A percentile compares a stretch with the other conserved stretches of the same genome.
These are phyloP conservation scores for Panthera leo DNA, from an alignment of 2,113 vertebrate genomes.

Conservation along the genomic window DNA sequence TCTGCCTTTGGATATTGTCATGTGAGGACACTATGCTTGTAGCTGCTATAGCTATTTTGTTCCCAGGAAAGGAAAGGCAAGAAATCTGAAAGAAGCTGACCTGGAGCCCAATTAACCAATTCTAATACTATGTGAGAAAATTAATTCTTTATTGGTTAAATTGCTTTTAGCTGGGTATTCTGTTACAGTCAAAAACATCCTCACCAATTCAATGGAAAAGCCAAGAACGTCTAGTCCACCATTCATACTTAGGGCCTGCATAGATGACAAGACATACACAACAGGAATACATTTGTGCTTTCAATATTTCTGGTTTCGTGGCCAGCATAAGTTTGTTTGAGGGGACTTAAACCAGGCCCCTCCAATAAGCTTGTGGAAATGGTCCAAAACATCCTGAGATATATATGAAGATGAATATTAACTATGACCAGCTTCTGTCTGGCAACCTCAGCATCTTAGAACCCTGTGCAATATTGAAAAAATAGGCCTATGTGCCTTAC, in stretches of 20 bases:
- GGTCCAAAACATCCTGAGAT: not conserved
- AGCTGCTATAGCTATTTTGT: not conserved
- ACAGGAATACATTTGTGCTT: not conserved
- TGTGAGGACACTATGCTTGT: not conserved
- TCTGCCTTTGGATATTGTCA: not conserved
- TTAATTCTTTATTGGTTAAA: not conserved
- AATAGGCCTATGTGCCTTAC: not conserved
- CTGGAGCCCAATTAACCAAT: not conserved
- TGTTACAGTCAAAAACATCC: not conserved
- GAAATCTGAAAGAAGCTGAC: not conserved
- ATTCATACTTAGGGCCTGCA: not conserved
- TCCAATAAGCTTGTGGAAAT: not conserved
- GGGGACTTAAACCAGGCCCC: not conserved
- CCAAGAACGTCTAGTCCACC: not conserved
- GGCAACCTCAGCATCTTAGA: not conserved
- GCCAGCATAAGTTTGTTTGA: not conserved
- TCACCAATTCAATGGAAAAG: not conserved
- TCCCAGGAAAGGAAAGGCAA: not conserved
- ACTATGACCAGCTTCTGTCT: not conserved
- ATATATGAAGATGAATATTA: not conserved
- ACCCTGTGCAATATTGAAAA: not conserved
- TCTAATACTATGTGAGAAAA: not conserved
- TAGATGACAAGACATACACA: not conserved
- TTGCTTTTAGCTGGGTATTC: conserved; percentile 1
- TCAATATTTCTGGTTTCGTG: not conserved